phyloP scores from a whole-genome alignment of 2,888 invertebrate genomes.

The Pyrrhosoma nymphula region DNA sequence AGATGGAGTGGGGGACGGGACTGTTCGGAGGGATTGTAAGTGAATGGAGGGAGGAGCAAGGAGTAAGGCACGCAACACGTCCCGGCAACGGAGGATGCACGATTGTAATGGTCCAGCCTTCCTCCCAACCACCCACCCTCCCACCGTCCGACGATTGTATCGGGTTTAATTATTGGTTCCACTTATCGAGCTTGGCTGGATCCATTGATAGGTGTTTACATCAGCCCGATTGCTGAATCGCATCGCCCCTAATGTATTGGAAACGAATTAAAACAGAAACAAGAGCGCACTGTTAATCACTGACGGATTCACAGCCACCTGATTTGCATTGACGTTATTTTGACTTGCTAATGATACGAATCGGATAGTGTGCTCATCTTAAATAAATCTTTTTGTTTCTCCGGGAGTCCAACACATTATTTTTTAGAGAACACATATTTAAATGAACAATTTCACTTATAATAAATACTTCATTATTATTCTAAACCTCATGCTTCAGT shows the following conservation, averaged over 20 bases:
- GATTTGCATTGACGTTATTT: not conserved
- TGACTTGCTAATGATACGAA: not conserved
- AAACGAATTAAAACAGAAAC: not conserved
- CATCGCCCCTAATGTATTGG: not conserved
- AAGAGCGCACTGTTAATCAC: not conserved
- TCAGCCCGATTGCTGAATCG: not conserved
- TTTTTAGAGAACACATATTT: too few species aligned
- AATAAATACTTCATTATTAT: too few species aligned
- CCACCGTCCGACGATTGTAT: not conserved
- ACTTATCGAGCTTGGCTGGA: slow-evolving; percentile 26
- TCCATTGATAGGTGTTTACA: slow-evolving; percentile 25
- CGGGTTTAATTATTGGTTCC: slow-evolving; percentile 46
- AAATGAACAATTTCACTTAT: too few species aligned
- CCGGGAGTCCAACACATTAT: not conserved
- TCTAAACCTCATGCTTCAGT: too few species aligned
- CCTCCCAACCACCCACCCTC: not conserved
- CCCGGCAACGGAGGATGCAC: not conserved
- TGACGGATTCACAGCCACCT: not conserved
- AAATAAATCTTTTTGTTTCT: not conserved
- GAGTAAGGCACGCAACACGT: not conserved
- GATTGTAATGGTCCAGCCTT: not conserved
- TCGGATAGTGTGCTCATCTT: not conserved
- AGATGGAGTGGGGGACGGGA: not conserved
- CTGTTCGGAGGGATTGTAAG: not conserved
- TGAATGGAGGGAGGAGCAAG: not conserved